A percentile compares a stretch with the other conserved stretches of the same genome.
phyloP scores from a whole-genome alignment of 2,888 invertebrate species.

The Nephrotoma flavescens region DNA sequence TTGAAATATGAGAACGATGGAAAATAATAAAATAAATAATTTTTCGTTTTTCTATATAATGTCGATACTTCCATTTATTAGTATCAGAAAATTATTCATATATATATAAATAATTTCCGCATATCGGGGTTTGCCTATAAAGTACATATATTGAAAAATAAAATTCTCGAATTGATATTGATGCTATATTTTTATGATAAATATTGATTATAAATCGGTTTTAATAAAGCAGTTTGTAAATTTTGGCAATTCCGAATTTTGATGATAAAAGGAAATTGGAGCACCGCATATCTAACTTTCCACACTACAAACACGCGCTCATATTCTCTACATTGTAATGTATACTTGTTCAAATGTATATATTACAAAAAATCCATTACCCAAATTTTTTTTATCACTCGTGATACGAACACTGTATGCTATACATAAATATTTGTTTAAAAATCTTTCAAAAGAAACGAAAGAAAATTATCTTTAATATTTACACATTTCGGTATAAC shows the following conservation, averaged over 20 bases:
- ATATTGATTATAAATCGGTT: background rate
- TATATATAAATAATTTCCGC: background rate
- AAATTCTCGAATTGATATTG: background rate
- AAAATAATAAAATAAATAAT: background rate
- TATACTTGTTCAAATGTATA: background rate
- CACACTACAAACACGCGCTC: background rate
- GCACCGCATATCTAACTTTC: background rate
- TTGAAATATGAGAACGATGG: background rate
- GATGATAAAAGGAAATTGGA: background rate
- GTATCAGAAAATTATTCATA: background rate
- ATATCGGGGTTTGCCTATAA: background rate
- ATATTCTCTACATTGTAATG: background rate
- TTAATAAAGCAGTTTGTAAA: background rate
- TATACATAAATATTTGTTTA: background rate
- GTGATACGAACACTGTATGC: background rate
- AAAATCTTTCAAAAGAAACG: background rate
- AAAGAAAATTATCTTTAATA: background rate
- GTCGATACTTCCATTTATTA: background rate
- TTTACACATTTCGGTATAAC: no score
- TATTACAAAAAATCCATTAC: background rate
- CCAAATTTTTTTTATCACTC: background rate
- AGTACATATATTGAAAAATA: background rate
- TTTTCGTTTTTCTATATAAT: background rate
- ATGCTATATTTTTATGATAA: background rate
- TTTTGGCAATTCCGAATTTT: background rate